Conservation (phyloP, 2,797 vertebrate genomes). For the Galaxias olidus region DNA sequence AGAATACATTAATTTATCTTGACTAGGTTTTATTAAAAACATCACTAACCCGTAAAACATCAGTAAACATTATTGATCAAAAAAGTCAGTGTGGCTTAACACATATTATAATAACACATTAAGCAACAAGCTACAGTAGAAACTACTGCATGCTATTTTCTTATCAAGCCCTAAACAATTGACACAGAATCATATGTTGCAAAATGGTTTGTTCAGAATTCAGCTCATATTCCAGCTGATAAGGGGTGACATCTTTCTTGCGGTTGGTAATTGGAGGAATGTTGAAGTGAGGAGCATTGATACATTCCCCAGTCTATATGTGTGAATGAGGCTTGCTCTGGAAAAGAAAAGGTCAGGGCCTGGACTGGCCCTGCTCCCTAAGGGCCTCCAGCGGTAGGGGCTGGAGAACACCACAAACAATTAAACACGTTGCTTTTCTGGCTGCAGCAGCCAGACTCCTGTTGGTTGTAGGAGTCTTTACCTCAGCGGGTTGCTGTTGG, state of each 20-base stretch:
- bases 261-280: conserved; percentile 81
- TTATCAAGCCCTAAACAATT: not conserved
- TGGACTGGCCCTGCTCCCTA: conserved; percentile 72
- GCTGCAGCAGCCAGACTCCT: conserved; percentile 59
- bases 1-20: conserved; percentile 30
- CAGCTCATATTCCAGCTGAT: conserved; percentile 57
- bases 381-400: conserved; percentile 70
- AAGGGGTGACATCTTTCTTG: conserved; percentile 65
- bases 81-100: conserved; percentile 22
- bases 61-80: too few species aligned
- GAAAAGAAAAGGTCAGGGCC: conserved; percentile 78
- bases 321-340: conserved; percentile 72
- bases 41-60: not conserved
- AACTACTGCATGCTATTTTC: not conserved
- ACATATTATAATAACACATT: not conserved
- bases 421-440: conserved; percentile 78
- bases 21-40: conserved; percentile 37
- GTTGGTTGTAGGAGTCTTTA: conserved; percentile 68
- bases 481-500: conserved; percentile 75
- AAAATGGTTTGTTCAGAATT: conserved; percentile 46
- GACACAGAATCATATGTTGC: conserved; percentile 10
- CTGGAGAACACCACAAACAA: conserved; percentile 80
- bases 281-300: conserved; percentile 72
- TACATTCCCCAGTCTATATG: conserved; percentile 77
- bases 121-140: not conserved